Percentiles rank a stretch among this genome's conserved stretches.
These are phyloP conservation scores for Procambarus clarkii DNA, from an alignment of 1,140 invertebrate species.

Conservation along the genomic window DNA sequence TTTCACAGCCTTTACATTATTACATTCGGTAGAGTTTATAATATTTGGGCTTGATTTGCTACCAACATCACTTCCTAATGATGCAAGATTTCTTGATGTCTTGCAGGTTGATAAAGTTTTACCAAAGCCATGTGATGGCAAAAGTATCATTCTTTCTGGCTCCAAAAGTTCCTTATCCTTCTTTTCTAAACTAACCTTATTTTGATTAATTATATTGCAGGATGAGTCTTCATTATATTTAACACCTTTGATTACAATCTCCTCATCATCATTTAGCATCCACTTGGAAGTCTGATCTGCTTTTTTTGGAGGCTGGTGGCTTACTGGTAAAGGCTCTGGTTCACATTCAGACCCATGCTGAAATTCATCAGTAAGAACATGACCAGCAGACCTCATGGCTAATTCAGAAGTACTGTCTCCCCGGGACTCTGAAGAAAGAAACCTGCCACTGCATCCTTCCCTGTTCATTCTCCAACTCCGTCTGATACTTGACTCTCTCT, in stretches of 20 bases:
- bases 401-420: constrained; percentile 5
- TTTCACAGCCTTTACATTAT: not conserved
- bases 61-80: constrained; percentile 19
- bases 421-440: not conserved
- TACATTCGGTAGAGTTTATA: constrained; percentile 1
- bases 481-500: constrained; percentile 42
- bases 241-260: constrained; percentile 33
- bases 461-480: constrained; percentile 28
- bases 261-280: constrained; percentile 58
- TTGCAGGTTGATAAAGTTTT: constrained; percentile 25
- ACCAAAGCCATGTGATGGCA: not conserved
- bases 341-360: not conserved
- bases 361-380: not conserved
- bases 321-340: not conserved
- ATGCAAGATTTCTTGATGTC: constrained; percentile 38
- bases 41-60: not conserved
- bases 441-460: constrained; percentile 22
- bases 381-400: not conserved
- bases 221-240: not conserved
- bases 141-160: not conserved
- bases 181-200: not conserved
- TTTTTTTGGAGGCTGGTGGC: not conserved
- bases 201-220: not conserved
- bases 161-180: not conserved
- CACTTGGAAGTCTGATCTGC: constrained; percentile 34